A percentile compares a stretch with the other conserved stretches of the same genome.
phyloP scores from a whole-genome alignment of 2,797 vertebrate species.

The Novumbra hubbsi region DNA sequence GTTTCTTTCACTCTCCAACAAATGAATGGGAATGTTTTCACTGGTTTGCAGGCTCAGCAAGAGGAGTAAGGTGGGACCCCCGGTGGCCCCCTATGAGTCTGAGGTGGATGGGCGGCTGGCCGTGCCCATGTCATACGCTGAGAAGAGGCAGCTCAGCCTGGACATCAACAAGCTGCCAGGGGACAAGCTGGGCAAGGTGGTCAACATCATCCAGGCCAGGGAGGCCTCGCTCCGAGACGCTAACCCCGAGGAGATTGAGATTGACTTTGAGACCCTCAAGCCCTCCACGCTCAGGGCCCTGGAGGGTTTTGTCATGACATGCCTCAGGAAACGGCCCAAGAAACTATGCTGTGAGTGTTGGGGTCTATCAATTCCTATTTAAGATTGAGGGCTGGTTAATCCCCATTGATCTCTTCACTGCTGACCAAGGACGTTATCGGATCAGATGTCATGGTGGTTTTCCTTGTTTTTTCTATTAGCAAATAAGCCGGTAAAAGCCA shows the following conservation, averaged over 20 bases:
- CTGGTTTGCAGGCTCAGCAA: slow-evolving; percentile 52
- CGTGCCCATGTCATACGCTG: slow-evolving; percentile 82
- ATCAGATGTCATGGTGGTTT: neutral
- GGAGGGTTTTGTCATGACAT: slow-evolving; percentile 79
- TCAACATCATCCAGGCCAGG: slow-evolving; percentile 82
- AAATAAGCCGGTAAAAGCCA: slow-evolving; percentile 63
- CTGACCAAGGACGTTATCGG: neutral
- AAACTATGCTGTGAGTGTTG: slow-evolving; percentile 72
- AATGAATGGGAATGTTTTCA: neutral
- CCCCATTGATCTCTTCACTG: slow-evolving; percentile 10
- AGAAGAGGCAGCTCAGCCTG: slow-evolving; percentile 84
- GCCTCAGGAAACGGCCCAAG: slow-evolving; percentile 74
- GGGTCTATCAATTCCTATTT: neutral
- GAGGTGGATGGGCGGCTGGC: slow-evolving; percentile 65
- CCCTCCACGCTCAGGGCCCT: slow-evolving; percentile 83
- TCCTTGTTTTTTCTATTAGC: slow-evolving; percentile 53
- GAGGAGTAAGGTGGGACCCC: slow-evolving; percentile 28
- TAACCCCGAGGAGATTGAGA: slow-evolving; percentile 81
- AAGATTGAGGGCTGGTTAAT: neutral
- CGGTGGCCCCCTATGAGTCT: slow-evolving; percentile 36
- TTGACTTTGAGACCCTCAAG: slow-evolving; percentile 88
- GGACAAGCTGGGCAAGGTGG: slow-evolving; percentile 82
- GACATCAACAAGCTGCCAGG: slow-evolving; percentile 89
- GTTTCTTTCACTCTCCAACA: slow-evolving; percentile 8
- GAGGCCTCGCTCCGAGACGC: slow-evolving; percentile 75